Conservation (phyloP, 2,888 invertebrate species). For the Peribatodes rhomboidaria region DNA sequence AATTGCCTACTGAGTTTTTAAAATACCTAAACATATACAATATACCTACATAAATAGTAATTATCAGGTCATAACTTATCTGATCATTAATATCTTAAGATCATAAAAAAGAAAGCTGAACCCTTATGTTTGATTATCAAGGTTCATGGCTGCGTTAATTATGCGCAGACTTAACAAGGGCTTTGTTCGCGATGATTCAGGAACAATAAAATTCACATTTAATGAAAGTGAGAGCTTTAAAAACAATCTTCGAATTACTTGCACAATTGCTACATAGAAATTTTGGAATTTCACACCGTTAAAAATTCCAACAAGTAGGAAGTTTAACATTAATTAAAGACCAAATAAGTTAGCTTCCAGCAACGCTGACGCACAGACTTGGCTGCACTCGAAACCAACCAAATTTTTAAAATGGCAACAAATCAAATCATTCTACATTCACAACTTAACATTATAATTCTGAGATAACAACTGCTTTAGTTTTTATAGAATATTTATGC, state of each 20-base stretch:
- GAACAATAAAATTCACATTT: constrained; percentile 5
- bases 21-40: too few species aligned
- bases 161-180: constrained; percentile 20
- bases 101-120: constrained; percentile 12
- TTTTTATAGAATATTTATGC: constrained; percentile 41
- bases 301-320: neutral
- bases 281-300: too few species aligned
- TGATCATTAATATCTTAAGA: too few species aligned
- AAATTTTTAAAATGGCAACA: neutral
- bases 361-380: too few species aligned
- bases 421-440: neutral
- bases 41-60: too few species aligned
- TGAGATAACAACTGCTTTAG: constrained; percentile 36
- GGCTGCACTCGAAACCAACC: neutral
- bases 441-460: neutral
- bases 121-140: constrained; percentile 6
- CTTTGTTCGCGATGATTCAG: constrained; percentile 18
- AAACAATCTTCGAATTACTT: neutral
- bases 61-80: too few species aligned
- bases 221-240: neutral
- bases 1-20: too few species aligned
- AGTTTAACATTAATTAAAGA: neutral
- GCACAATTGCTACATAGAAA: too few species aligned
- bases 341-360: neutral
- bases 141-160: constrained; percentile 27